A percentile compares a stretch with the other conserved stretches of the same genome.
Conservation (phyloP, 2,888 invertebrate species). For the Sphinx pinastri region DNA sequence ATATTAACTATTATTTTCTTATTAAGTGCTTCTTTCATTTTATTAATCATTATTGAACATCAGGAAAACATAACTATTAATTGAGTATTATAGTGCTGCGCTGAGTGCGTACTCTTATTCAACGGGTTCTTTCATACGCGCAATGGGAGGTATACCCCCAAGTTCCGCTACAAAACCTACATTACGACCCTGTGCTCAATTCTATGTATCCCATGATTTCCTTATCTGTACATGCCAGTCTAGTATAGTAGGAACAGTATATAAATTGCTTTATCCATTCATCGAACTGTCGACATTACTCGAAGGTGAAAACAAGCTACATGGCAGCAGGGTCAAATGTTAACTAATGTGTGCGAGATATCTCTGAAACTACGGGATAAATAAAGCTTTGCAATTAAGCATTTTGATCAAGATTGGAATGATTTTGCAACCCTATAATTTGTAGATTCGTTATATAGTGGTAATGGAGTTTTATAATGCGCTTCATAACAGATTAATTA, state of each 20-base stretch:
- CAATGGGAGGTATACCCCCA: background rate
- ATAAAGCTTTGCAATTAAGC: background rate
- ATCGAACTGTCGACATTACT: slow-evolving; percentile 9
- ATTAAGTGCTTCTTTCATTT: too few relatives aligned
- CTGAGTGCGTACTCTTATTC: too few relatives aligned
- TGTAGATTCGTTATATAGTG: too few relatives aligned
- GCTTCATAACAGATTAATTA: too few relatives aligned
- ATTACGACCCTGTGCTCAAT: background rate
- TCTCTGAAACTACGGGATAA: background rate
- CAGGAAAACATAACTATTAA: too few relatives aligned
- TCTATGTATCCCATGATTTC: background rate
- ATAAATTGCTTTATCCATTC: slow-evolving; percentile 21
- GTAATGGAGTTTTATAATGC: too few relatives aligned
- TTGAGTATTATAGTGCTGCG: too few relatives aligned
- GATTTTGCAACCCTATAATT: too few relatives aligned
- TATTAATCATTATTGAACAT: too few relatives aligned
- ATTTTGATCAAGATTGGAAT: too few relatives aligned
- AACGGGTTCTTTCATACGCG: background rate
- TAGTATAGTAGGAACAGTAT: slow-evolving; percentile 9
- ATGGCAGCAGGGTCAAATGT: slow-evolving; percentile 7
- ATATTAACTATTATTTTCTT: too few relatives aligned
- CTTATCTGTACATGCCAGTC: slow-evolving; percentile 17
- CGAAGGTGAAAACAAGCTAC: slow-evolving; percentile 13
- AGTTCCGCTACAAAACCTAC: background rate
- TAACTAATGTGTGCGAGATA: slow-evolving; percentile 3